Conservation (phyloP, 2,888 invertebrate species). For the Andrena minutula region DNA sequence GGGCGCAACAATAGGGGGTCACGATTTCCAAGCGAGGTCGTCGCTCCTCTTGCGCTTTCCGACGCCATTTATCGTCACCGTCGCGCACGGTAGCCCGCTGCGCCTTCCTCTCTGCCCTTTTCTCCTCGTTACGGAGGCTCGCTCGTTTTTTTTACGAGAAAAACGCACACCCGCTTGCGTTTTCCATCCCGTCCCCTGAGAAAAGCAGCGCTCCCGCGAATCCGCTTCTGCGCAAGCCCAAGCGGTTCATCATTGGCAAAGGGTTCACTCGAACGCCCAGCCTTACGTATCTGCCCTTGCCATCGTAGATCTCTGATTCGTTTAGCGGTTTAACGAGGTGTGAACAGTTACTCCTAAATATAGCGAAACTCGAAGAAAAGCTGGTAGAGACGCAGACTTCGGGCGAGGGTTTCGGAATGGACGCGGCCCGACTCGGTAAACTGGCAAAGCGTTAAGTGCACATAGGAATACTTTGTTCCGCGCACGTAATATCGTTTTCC, state of each 20-base stretch:
- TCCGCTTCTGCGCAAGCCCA: too few relatives aligned
- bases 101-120: slow-evolving; percentile 11
- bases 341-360: neutral
- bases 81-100: slow-evolving; percentile 40
- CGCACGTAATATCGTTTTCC: slow-evolving; percentile 38
- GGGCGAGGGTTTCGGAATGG: neutral
- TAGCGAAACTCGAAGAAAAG: neutral
- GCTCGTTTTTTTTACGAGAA: neutral
- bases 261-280: too few relatives aligned
- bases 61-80: slow-evolving; percentile 64
- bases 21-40: slow-evolving; percentile 39
- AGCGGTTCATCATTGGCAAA: too few relatives aligned
- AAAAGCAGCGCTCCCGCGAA: too few relatives aligned
- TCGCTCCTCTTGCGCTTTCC: slow-evolving; percentile 28
- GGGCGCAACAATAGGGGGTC: slow-evolving; percentile 71
- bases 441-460: slow-evolving; percentile 18
- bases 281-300: too few relatives aligned
- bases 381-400: too few relatives aligned
- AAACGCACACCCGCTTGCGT: slow-evolving; percentile 17
- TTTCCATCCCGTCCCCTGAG: neutral
- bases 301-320: neutral
- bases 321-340: neutral
- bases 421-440: slow-evolving; percentile 3
- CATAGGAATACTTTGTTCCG: slow-evolving; percentile 12
- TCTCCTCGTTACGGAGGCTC: neutral